Evolutionary conservation across 2,113 vertebrate species (phyloP), one percentile per base, ranked within the genome.

Genomic region (Meriones unguiculatus): DNA sequence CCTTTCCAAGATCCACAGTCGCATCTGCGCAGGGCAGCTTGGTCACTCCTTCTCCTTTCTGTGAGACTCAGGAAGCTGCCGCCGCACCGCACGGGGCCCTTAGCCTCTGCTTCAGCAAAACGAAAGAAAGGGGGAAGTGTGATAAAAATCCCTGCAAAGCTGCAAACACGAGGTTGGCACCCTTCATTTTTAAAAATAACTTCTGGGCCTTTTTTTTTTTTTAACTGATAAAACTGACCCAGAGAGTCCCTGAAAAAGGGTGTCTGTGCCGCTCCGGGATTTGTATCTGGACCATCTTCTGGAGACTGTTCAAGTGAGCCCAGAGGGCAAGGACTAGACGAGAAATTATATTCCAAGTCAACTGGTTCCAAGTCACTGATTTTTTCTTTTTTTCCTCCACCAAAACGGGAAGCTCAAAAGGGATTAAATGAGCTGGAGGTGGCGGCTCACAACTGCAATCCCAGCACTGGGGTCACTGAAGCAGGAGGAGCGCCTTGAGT

Each of bases 131-230:
- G 25, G n/a, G 59, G 59, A 84, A 41, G 22, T 9, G 14, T 64
- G n/a, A 46, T 62, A 72, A 97, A 97, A 96, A 95, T 73, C 88
- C 81, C 93, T 62, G 85, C 62, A 80, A 76, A 96, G 82, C 65
- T 93, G 65, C 88, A 96, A 91, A 91, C 95, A 95, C 82, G 87
- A 95, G 87, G 89, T 86, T 96, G 87, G 84, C 89, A 90, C 89
- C 80, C 64, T 96, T 91, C 77, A 46, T 96, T 97, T 97, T 94
- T 89, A 96, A 98, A 97, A 97, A 95, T 95, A 97, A 95, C 62
- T 98, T 97, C 92, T 97, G 67, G 96, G 96, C 72, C 88, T 96
- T 84, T 92, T 89, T 59, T 87, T 78, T 54, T 64, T 77, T 93
- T 13, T 54, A 38, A 94, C 86, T 30, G 2, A 57, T 77, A 89